These are phyloP conservation scores for Ptychoptera contaminata DNA, from an alignment of 2,888 invertebrate genomes.

Conservation along the genomic window DNA sequence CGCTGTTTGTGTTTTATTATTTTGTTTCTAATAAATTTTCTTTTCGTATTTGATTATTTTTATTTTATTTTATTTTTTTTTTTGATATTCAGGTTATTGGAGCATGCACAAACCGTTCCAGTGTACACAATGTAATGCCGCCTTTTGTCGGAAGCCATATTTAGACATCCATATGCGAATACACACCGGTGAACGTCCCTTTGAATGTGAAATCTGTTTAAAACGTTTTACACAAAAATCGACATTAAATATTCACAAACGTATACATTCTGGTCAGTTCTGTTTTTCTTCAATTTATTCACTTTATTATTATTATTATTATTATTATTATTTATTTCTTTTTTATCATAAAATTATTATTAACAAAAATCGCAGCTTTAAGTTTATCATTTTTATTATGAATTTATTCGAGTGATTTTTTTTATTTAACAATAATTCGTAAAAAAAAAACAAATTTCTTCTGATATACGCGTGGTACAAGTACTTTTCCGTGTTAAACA, in stretches of 20 bases:
- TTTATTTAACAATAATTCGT: not conserved
- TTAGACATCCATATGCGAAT: constrained; percentile 68
- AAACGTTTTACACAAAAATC: constrained; percentile 59
- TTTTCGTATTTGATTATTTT: not conserved
- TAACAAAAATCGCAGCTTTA: too few species aligned
- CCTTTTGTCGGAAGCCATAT: constrained; percentile 58
- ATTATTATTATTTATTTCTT: not conserved
- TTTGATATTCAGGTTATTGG: constrained; percentile 19
- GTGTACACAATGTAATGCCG: constrained; percentile 39
- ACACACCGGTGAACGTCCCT: constrained; percentile 39
- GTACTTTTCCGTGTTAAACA: too few species aligned
- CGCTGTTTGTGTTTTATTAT: not conserved
- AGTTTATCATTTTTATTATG: not conserved
- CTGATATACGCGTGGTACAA: too few species aligned
- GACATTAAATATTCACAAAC: constrained; percentile 55
- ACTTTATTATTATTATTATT: not conserved
- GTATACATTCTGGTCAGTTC: constrained; percentile 48
- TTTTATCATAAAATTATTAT: not conserved
- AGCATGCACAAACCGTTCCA: constrained; percentile 37
- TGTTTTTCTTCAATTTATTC: constrained; percentile 1
- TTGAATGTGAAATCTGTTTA: constrained; percentile 51
- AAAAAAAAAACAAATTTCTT: not conserved
- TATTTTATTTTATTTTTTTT: constrained; percentile 5
- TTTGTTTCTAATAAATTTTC: not conserved
- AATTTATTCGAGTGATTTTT: not conserved